Evolutionary conservation across 1,140 invertebrate species (phyloP).

Genomic region (Hylaeus anthracinus): DNA sequence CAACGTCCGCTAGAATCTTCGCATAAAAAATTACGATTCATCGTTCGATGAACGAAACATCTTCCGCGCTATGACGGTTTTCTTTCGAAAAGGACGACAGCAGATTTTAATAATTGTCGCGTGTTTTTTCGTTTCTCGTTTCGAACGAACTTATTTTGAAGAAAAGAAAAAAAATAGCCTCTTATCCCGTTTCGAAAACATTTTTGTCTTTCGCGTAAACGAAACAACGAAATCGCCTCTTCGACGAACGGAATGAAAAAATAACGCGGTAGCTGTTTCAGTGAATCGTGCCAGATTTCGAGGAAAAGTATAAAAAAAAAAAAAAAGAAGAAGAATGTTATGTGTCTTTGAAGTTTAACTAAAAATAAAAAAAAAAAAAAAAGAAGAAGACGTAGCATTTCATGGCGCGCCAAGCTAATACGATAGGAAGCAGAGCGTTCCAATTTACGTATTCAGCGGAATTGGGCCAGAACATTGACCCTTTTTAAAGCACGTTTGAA

Average conservation of each 20-base stretch:
- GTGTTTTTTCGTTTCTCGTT: too few species aligned
- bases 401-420: background rate
- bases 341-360: background rate
- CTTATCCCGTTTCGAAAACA: too few species aligned
- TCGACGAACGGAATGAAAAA: too few species aligned
- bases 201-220: too few species aligned
- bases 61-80: too few species aligned
- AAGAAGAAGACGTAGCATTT: background rate
- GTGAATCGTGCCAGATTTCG: background rate
- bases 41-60: background rate
- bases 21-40: background rate
- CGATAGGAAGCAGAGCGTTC: background rate
- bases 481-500: slow-evolving; percentile 1
- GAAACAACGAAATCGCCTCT: too few species aligned
- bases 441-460: slow-evolving; percentile 1
- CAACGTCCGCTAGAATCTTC: background rate
- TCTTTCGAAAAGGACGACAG: too few species aligned
- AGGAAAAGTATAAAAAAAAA: background rate
- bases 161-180: too few species aligned
- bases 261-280: background rate
- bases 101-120: too few species aligned
- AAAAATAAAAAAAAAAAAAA: background rate
- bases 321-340: background rate
- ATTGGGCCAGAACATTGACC: slow-evolving; percentile 10
- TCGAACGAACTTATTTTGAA: too few species aligned